Base-by-base conservation (phyloP, 2,797 vertebrate genomes). In the Prunella strophiata region DNA sequence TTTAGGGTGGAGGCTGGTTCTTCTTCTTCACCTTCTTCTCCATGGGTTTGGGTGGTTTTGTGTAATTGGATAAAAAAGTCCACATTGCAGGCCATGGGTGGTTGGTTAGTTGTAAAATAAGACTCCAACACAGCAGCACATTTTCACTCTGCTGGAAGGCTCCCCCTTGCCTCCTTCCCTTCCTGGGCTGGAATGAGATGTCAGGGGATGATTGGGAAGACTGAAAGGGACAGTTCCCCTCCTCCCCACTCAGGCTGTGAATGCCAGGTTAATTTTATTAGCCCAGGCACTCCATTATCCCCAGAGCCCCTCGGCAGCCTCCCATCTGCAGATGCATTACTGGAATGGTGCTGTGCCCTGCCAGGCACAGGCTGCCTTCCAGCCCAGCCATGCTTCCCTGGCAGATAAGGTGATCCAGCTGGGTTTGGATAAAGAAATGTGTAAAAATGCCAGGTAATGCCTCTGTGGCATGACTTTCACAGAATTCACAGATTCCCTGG, bases 251-350 rank as follows among this genome's bases (percentile, higher is more conserved):
- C 84, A 68, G 91, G 54, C 79, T 81, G 73, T 23, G 84, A 93
- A 82, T 47, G 61, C 2, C 14, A 94, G 80, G 81, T 54, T 96
- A 91, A 97, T 97, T 97, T 77, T 88, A 96, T 96, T 95, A 97
- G 58, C 87, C 92, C 93, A 90, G 75, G 9, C 83, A 76, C 90
- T 93, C 89, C 93, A 88, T 96, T 94, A 92, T 65, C 93, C 87
- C 86, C 91, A 94, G 6, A 93, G 89, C 72, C 85, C 84, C 73
- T 89, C 3, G 1, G 59, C 91, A 89, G 85, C 43, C 82, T 59
- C 65, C 88, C 85, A 32, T 88, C 65, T 90, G 88, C 63, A 55
- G 90, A 61, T 70, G 57, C 88, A 93, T 94, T 89, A 61, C 34
- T 30, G 77, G 71, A 66, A 97, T 91, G 87, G 96, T 36, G 25